Evolutionary conservation across 2,888 invertebrate genomes (phyloP), one percentile per base, ranked within the genome.

Genomic region (Chrysodeixis includens): DNA sequence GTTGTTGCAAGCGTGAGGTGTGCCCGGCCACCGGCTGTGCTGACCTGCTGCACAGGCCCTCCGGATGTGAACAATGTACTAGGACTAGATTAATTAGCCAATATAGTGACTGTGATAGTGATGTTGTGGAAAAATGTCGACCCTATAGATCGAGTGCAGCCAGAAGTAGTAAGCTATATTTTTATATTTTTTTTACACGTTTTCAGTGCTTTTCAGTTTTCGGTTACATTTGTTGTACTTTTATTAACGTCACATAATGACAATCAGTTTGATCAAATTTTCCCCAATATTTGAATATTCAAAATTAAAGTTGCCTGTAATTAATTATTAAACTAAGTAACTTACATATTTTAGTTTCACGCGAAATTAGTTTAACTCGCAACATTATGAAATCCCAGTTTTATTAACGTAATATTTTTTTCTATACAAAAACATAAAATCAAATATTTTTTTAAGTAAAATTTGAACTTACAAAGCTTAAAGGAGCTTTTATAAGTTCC

Each of bases 41-140:
- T 70, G 82, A 79, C 69, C 76, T 80, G 77, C 77, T 86, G 66
- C 87, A 86, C 72, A 88, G 87, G 71, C 84, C 86, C 20, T 81
- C 89, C 76, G 85, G 83, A 84, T 94, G 94, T 93, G 92, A 92
- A 88, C 87, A 86, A 86, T 94, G 94, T 83, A 84, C 80, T 85
- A 92, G 93, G 86, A 94, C 91, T 89, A 93, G 92, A 90, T 86
- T 88, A 82, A 87, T 85, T 91, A 92, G 88, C 87, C 83, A 88
- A 90, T 90, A 87, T 82, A 93, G 94, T 95, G 94, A 92, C 88
- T 93, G 94, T 95, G 94, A 93, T 93, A 94, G 91, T 93, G 92
- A 85, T 87, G 76, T 86, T 85, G 87, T 90, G 90, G 89, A 88
- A 79, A 90, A 87, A 88, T 86, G 83, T 87, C 88, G 91, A 81